Base-by-base conservation (phyloP, 2,113 vertebrate species). In the Felis catus region DNA sequence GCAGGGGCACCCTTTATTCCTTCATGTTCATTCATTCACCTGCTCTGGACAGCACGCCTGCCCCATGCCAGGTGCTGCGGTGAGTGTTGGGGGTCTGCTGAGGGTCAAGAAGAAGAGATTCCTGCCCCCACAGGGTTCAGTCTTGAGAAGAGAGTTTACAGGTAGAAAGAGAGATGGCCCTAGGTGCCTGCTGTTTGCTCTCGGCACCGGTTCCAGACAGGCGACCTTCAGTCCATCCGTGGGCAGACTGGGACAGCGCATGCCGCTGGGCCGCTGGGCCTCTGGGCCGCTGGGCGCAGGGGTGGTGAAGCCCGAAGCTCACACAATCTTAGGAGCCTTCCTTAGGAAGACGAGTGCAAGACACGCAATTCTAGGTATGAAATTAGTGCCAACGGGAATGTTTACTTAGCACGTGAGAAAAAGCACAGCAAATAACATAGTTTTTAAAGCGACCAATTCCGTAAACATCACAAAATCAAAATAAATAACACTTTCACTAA, bases 201-300 rank as follows among this genome's bases (percentile, higher is more conserved):
- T 51, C 31, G 15, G 27, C 11, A 12, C 31, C 29, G 89, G 41
- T n/a, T 63, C 9, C 66, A 36, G 36, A 48, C 16, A n/a, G 45
- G 5, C 1, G 4, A 58, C 39, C 80, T 33, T 33, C 45, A 18
- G 27, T 18, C 31, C 33, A 31, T 4, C 1, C 2, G 2, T 0
- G 3, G 36, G 95, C 16, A 5, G 21, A 21, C 39, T 18, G 39
- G 70, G 61, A 41, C 53, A 8, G 41, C 0, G 1, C 5, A 3
- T 6, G 9, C 5, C 13, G 5, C 25, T 31, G 27, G 7, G 53
- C 63, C 31, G 3, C 9, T 45, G 45, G 45, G 51, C 51, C 51
- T 61, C 7, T 16, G 58, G 58, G 58, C 51, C 1, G 51, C 51
- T 51, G 41, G 74, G 45, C 12, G 14, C 6, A 1, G 12, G 29